A percentile compares a stretch with the other conserved stretches of the same genome.
These are phyloP conservation scores for Mastomys coucha DNA, from an alignment of 2,113 vertebrate species.

Conservation along the genomic window DNA sequence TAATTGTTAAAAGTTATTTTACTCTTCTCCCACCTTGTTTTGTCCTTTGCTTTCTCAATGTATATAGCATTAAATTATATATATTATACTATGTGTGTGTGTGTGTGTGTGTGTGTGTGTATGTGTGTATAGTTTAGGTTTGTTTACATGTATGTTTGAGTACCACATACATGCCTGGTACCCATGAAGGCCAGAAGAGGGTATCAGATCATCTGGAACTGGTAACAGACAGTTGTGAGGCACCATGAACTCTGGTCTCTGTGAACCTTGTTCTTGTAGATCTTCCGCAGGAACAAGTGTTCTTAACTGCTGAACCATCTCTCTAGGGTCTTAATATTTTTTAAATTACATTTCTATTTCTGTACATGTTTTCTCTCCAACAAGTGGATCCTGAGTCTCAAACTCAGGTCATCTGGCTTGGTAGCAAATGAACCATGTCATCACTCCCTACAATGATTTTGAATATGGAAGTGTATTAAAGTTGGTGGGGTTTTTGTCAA, in stretches of 20 bases:
- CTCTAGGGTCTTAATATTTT: not conserved
- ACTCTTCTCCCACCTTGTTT: not conserved
- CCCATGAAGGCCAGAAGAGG: not conserved
- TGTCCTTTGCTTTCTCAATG: slow-evolving; percentile 18
- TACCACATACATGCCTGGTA: not conserved
- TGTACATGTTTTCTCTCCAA: not conserved
- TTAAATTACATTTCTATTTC: not conserved
- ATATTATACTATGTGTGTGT: too few relatives aligned
- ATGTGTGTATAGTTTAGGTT: not conserved
- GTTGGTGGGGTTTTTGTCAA: not conserved
- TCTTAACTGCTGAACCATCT: not conserved
- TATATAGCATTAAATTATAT: not conserved
- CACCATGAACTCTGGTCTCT: not conserved
- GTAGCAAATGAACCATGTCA: not conserved
- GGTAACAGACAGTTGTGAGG: not conserved
- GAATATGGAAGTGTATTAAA: not conserved
- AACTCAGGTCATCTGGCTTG: not conserved
- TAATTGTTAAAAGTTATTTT: slow-evolving; percentile 55
- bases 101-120: too few relatives aligned
- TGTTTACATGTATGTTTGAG: not conserved
- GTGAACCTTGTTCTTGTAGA: not conserved
- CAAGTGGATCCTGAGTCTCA: not conserved
- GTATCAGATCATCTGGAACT: not conserved
- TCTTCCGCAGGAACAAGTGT: not conserved
- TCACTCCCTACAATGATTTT: not conserved